Base-by-base conservation (phyloP, 1,140 invertebrate species). In the Aphaenogaster ashmeadi region DNA sequence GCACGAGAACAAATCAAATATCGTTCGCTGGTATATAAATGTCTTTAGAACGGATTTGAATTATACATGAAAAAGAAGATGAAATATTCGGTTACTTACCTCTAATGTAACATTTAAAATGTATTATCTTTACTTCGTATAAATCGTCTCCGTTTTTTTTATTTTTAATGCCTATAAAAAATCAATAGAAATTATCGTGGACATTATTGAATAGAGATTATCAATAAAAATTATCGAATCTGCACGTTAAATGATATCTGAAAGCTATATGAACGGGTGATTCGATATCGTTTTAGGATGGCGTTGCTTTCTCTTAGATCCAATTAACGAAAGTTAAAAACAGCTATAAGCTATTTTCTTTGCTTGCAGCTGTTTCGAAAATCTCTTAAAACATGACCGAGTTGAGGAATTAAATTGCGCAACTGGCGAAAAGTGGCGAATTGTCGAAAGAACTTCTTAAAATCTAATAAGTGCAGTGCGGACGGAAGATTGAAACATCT, bases 381-480 rank as follows among this genome's bases (percentile, higher is more conserved):
- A 75, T 84, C 69, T 84, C 67, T 50, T 74, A 75, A 84, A 56
- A 27, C 80, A 84, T 33, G 80, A 74, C 54, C 54, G 52, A 74
- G 69, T 84, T 75, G 60, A 84, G 44, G 41, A 58, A 84, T 75
- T 74, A 84, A 74, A 60, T 75, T 84, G 80, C 54, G 54, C 69
- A 50, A 75, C 80, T 75, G 80, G 80, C 62, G 60, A 67, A 79
- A 79, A 79, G 75, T 79, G 27, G 75, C 66, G 18, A 75, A 84
- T 84, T 75, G 80, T 84, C 80, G 80, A 74, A 75, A 74, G 69
- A 84, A 84, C 69, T 84, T 84, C 44, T 47, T 54, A n/a, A 84
- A 75, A 84, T 75, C 69, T 69, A 60, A 84, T 84, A 84, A 84
- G 56, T 71, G 54, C 54, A 27, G 6, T 33, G 21, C 13, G 41